Conservation (phyloP, 2,113 vertebrate genomes). For the Columba livia region DNA sequence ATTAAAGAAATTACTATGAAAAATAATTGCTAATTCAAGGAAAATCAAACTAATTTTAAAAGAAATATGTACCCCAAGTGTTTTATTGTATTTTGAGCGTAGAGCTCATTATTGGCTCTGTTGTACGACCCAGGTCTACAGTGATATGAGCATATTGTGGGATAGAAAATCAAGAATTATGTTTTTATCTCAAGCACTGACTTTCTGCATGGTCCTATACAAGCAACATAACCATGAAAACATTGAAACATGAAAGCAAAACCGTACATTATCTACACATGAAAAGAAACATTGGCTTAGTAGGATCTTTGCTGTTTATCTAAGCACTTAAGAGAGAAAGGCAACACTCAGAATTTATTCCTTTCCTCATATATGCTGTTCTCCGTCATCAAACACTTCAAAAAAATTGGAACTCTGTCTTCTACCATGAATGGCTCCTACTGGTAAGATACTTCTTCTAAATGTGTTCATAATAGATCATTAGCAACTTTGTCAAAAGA, state of each 20-base stretch:
- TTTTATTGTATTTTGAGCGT: neutral
- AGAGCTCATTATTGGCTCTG: neutral
- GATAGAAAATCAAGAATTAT: neutral
- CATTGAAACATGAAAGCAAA: neutral
- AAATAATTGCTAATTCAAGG: neutral
- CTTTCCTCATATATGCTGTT: neutral
- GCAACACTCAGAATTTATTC: neutral
- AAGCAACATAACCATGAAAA: neutral
- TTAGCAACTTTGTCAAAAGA: slow-evolving; percentile 26
- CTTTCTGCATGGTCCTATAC: neutral
- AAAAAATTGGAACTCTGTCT: neutral
- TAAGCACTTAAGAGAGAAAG: neutral
- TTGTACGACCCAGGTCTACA: neutral
- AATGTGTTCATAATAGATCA: slow-evolving; percentile 33
- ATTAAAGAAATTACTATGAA: neutral
- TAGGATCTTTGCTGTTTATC: neutral
- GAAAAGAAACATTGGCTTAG: neutral
- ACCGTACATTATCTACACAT: neutral
- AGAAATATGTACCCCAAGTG: neutral
- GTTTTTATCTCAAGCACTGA: neutral
- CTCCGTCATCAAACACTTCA: slow-evolving; percentile 36
- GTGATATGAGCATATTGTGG: neutral
- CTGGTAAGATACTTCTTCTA: neutral
- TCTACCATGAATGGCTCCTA: neutral
- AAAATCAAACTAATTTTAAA: slow-evolving; percentile 11